Evolutionary conservation across 2,888 invertebrate species (phyloP), one percentile per base, ranked within the genome.

Genomic region (Trichogramma dendrolimi): DNA sequence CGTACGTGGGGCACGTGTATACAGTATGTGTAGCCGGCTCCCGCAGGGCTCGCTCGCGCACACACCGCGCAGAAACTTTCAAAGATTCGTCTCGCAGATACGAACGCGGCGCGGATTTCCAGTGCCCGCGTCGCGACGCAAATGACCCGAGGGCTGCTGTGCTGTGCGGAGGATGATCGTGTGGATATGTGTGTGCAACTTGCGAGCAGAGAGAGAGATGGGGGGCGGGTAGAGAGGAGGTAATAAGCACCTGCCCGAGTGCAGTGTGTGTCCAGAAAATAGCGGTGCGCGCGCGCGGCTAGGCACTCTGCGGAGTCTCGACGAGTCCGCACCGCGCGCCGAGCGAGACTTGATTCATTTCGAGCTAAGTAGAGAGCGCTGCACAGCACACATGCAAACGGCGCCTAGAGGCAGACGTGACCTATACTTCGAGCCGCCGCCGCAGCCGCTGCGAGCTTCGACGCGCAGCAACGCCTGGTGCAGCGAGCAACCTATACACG

Each of bases 221-320:
- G 63, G 58, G 56, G 64, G 56, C 60, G 54, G 56, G 50, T 59
- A 67, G 58, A 46, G 64, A 61, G 64, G 60, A 70, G 75, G 74
- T 78, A 78, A 78, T 78, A 78, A 78, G 77, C 77, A 78, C 78
- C 78, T 78, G 78, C 77, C 78, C 71, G 71, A 70, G 73, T 73
- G 73, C 8, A 11, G 11, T 47, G 11, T 47, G 11, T 47, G 42
- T 40, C 51, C 6, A 56, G 56, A 55, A 58, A 69, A 73, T 74
- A 74, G 70, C 27, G 27, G 27, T 27, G 14, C 1, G 27, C 27
- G 27, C 27, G 27, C 27, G 27, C 1, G 27, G 27, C 27, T 27
- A 27, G 27, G 27, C 27, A 27, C 3, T 27, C 27, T 27, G 3
- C 27, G 27, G 27, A 27, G 27, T 27, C 27, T 27, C 27, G 27